These are phyloP conservation scores for Cremastinae sp. DNA, from an alignment of 2,888 invertebrate species.

Conservation along the genomic window DNA sequence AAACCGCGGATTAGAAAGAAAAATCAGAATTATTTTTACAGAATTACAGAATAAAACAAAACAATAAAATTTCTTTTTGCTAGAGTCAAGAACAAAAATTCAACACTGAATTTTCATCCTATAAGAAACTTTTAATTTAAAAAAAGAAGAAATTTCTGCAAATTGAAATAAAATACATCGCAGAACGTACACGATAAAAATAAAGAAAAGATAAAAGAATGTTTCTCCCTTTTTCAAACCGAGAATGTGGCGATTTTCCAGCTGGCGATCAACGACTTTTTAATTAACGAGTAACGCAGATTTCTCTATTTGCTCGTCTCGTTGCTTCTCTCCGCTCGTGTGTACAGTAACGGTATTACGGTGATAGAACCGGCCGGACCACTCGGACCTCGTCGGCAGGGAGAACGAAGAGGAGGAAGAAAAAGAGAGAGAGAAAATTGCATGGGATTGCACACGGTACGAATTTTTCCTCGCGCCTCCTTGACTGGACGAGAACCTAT, in stretches of 20 bases:
- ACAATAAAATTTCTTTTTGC: too few relatives aligned
- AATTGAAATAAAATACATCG: too few relatives aligned
- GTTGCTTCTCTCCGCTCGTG: constrained; percentile 24
- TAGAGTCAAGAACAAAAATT: too few relatives aligned
- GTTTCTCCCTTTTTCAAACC: background rate
- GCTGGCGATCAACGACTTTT: constrained; percentile 50
- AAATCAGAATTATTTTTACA: too few relatives aligned
- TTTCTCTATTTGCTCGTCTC: constrained; percentile 52
- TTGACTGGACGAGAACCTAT: constrained; percentile 27
- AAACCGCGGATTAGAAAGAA: too few relatives aligned
- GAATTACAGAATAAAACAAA: too few relatives aligned
- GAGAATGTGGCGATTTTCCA: constrained; percentile 21
- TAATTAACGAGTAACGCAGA: constrained; percentile 58
- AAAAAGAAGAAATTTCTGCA: too few relatives aligned
- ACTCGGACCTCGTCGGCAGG: constrained; percentile 35
- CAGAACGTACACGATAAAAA: constrained; percentile 15
- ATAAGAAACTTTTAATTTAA: too few relatives aligned
- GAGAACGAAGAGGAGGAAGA: constrained; percentile 5
- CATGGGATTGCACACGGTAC: constrained; percentile 15
- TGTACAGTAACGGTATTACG: constrained; percentile 25
- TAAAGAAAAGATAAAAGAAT: background rate
- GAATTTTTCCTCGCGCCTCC: constrained; percentile 41
- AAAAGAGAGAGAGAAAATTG: constrained; percentile 10
- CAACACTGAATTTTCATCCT: too few relatives aligned
- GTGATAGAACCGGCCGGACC: constrained; percentile 37